Base-by-base conservation (phyloP, 2,113 vertebrate genomes). In the Puntigrus tetrazona region DNA sequence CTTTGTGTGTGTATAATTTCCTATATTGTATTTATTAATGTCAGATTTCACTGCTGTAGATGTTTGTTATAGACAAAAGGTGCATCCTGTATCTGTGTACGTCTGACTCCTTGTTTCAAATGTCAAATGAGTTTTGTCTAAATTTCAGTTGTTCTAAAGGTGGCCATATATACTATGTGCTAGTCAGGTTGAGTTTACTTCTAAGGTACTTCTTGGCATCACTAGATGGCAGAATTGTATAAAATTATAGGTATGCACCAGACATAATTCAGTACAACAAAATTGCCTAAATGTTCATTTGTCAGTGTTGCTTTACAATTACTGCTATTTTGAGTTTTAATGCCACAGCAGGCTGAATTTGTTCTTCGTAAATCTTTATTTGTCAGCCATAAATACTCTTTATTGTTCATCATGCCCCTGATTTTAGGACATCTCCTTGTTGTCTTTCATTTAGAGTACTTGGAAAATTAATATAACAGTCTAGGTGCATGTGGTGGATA, bases 201-300 rank as follows among this genome's bases (percentile, higher is more conserved):
- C 3, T 18, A 38, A 59, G 34, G 13, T 78, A 7, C 57, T 61
- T 0, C n/a, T 18, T 45, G 1, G 16, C 5, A 67, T 67, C 78
- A 80, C 78, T 80, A 80, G 78, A 67, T 67, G 78, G 78, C 78
- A 80, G 59, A 8, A 18, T 80, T 38, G 34, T 14, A 41, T 0
- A 20, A 61, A 78, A 38, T 4, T 72, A 29, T 25, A 27, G 7
- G 9, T 76, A 38, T 25, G 8, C 34, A 27, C 2, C 67, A 69
- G 20, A 18, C 5, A 47, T 13, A 43, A 10, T 27, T 18, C 6
- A 10, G 4, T 57, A 20, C 20, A 78, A 38, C 2, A 59, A 59
- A n/a, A 25, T 59, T 18, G 5, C 47, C 0, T 50, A 27, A 9
- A 78, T 25, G 36, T 78, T 20, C 61, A 43, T 38, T 14, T 9